Evolutionary conservation across 2,888 invertebrate genomes (phyloP), one percentile per base, ranked within the genome.

Genomic region (Eupeodes luniger): DNA sequence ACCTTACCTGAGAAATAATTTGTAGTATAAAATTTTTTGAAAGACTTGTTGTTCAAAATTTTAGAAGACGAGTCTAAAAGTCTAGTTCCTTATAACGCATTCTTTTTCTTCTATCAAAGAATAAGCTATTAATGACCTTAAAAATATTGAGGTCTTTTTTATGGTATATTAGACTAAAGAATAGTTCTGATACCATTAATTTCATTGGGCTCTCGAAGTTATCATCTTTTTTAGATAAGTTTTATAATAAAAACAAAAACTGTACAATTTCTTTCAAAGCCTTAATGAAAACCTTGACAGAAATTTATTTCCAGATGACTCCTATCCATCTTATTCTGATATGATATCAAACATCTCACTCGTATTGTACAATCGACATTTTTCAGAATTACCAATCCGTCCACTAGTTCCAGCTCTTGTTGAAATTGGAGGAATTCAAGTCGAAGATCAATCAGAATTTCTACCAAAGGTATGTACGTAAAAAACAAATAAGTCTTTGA

Each of bases 381-480:
- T 91, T 40, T 91, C 90, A 16, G 91, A 93, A 76, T 91, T 92
- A 4, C 91, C 91, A 0, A 85, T 93, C 0, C 89, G 92, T 44
- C 92, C 93, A 0, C 78, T 90, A 6, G 91, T 93, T 0, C 93
- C 93, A 0, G 91, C 90, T 7, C 80, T 92, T 0, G 90, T 93
- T 53, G 92, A 93, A 91, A 91, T 93, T 40, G 93, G 93, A 0
- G 93, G 93, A 1, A 91, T 93, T 49, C 93, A 93, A 81, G 90
- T 92, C 10, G 92, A 93, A 53, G 85, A 90, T 14, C 74, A 89
- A 47, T 89, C 90, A 0, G 85, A 90, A 44, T 69, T 88, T 3
- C 70, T 91, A 4, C 90, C 91, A 12, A 66, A 90, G 61, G 91
- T 91, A 86, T 49, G 49, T 9, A 11, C 6, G 40, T 4, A 1